These are phyloP conservation scores for Sebastes itinus DNA, from an alignment of 2,797 vertebrate species.

Conservation along the genomic window DNA sequence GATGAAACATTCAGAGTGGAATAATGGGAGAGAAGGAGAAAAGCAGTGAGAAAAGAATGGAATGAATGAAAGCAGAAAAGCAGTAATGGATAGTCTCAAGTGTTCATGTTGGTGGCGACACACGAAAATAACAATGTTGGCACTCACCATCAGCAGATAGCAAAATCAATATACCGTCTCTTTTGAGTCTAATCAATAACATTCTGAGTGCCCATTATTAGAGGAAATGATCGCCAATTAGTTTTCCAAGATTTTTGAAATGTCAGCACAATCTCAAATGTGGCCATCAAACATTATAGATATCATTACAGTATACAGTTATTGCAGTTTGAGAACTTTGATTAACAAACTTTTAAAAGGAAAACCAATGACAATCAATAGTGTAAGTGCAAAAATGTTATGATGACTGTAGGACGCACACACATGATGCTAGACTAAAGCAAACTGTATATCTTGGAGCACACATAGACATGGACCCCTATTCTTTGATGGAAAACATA, in stretches of 20 bases:
- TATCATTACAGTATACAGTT: slow-evolving; percentile 33
- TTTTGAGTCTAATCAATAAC: slow-evolving; percentile 68
- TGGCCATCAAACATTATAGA: slow-evolving; percentile 44
- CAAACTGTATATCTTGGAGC: not conserved
- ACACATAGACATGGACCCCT: not conserved
- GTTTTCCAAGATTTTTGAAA: slow-evolving; percentile 64
- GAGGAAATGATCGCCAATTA: slow-evolving; percentile 68
- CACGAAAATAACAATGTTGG: slow-evolving; percentile 53
- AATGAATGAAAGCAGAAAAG: not conserved
- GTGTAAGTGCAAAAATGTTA: not conserved
- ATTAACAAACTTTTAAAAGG: slow-evolving; percentile 30
- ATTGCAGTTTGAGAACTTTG: slow-evolving; percentile 40
- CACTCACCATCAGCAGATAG: slow-evolving; percentile 56
- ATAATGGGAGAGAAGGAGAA: slow-evolving; percentile 18
- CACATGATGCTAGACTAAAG: not conserved
- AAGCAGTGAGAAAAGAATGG: not conserved
- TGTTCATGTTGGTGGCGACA: slow-evolving; percentile 38
- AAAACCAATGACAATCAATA: slow-evolving; percentile 1
- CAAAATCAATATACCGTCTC: slow-evolving; percentile 71
- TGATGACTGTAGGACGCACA: not conserved
- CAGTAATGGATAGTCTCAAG: slow-evolving; percentile 32
- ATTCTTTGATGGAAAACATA: not conserved
- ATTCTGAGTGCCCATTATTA: slow-evolving; percentile 56
- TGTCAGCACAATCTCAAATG: slow-evolving; percentile 62
- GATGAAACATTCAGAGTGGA: slow-evolving; percentile 34